Base-by-base conservation (phyloP, 2,113 vertebrate species). In the Caloenas nicobarica region DNA sequence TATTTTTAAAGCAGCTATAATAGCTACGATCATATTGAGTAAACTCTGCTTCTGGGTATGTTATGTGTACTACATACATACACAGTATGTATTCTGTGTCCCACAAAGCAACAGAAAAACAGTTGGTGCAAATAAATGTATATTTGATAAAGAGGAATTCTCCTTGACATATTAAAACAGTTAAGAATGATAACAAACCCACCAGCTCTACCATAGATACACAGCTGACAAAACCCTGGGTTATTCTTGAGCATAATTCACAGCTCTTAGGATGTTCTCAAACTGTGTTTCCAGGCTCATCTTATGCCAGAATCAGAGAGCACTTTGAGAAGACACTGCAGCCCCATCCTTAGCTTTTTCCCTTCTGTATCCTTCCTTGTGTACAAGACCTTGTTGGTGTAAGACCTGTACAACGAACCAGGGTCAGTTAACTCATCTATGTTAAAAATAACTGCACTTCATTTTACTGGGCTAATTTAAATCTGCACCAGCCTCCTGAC, bases 331-430 rank as follows among this genome's bases (percentile, higher is more conserved):
- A 65, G 64, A 76, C 25, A 34, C 16, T 16, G 38, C 70, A 62
- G 24, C 22, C 46, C 28, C 11, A 19, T 44, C 54, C 53, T 58
- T 28, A 28, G 18, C 12, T 64, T 53, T 13, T 4, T 23, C 26
- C 16, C 14, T 58, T 31, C 7, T 2, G 4, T 7, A 46, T 42
- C 42, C 40, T 42, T 42, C 50, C 44, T 34, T 15, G 11, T 12
- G 5, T 7, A 2, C 2, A 58, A 86, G 50, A 57, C 29, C 2
- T 18, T 19, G 29, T 15, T 60, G 40, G 7, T 24, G 0, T 26
- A 26, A 74, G 29, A 54, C 4, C 44, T 11, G 2, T 7, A 18
- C 21, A 17, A 34, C 3, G 26, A 81, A 58, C 18, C 4, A 11
- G 14, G 8, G n/a, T 17, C n/a, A 79, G 51, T 18, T 36, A 91